A percentile compares a stretch with the other conserved stretches of the same genome.
phyloP scores from a whole-genome alignment of 1,140 invertebrate genomes.

The Zaprionus nigranus region DNA sequence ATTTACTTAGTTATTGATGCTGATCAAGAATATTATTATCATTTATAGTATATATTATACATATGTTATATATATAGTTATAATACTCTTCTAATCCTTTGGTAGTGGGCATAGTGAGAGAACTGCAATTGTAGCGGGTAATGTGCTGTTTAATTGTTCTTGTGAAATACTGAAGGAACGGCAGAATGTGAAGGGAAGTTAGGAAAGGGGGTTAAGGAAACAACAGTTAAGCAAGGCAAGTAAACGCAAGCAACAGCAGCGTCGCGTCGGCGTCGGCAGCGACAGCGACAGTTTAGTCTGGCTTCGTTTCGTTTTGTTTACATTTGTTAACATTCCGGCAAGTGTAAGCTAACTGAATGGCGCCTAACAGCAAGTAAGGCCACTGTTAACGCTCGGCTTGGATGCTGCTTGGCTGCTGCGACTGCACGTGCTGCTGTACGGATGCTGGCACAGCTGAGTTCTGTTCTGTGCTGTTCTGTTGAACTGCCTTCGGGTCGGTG shows the following conservation, averaged over 20 bases:
- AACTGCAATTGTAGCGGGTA: too few relatives aligned
- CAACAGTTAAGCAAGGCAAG: constrained; percentile 1
- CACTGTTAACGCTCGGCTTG: constrained; percentile 43
- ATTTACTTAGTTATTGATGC: too few relatives aligned
- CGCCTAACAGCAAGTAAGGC: constrained; percentile 36
- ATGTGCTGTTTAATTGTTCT: too few relatives aligned
- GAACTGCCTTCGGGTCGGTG: not conserved
- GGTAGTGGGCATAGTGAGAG: too few relatives aligned
- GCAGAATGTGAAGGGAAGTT: too few relatives aligned
- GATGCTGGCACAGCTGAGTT: constrained; percentile 1
- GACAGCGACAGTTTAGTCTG: not conserved
- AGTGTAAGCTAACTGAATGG: constrained; percentile 38
- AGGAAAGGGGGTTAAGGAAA: not conserved
- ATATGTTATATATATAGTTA: too few relatives aligned
- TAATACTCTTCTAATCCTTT: too few relatives aligned
- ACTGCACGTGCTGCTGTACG: constrained; percentile 18
- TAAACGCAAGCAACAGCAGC: constrained; percentile 7
- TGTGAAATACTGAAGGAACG: too few relatives aligned
- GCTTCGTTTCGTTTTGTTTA: constrained; percentile 61
- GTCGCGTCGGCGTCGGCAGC: not conserved
- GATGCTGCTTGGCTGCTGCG: constrained; percentile 15
- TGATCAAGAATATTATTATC: too few relatives aligned
- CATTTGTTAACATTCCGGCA: constrained; percentile 62
- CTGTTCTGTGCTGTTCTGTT: not conserved
- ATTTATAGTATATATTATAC: too few relatives aligned